phyloP scores from a whole-genome alignment of 2,888 invertebrate species.

The Amiota communis region DNA sequence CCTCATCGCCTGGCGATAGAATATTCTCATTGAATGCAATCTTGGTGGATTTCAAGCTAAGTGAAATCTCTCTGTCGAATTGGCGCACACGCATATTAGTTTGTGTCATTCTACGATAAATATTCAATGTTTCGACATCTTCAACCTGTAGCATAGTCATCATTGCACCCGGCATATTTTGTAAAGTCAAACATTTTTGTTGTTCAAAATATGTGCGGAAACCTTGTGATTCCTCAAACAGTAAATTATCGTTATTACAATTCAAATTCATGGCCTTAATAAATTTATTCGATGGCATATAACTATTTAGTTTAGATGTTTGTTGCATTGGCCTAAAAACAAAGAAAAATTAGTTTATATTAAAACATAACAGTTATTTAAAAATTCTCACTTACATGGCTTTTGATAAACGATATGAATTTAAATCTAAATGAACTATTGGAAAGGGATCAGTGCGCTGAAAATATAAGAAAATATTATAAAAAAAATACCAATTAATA shows the following conservation, averaged over 20 bases:
- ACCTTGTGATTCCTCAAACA: slow-evolving; percentile 38
- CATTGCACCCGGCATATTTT: slow-evolving; percentile 51
- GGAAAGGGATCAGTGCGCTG: slow-evolving; percentile 60
- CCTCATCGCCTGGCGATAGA: slow-evolving; percentile 56
- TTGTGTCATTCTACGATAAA: slow-evolving; percentile 53
- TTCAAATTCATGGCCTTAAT: slow-evolving; percentile 20
- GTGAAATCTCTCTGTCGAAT: slow-evolving; percentile 53
- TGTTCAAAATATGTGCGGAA: slow-evolving; percentile 53
- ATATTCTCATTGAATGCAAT: slow-evolving; percentile 45
- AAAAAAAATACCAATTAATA: too few relatives aligned
- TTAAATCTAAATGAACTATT: slow-evolving; percentile 53
- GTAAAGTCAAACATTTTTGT: slow-evolving; percentile 47
- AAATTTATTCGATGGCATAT: slow-evolving; percentile 43
- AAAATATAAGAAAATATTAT: slow-evolving; percentile 19
- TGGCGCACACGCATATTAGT: slow-evolving; percentile 55
- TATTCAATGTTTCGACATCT: slow-evolving; percentile 59
- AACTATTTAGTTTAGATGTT: slow-evolving; percentile 33
- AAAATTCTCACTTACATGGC: neutral
- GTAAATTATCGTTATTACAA: slow-evolving; percentile 15
- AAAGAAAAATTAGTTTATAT: neutral
- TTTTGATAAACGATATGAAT: slow-evolving; percentile 54
- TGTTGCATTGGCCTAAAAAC: slow-evolving; percentile 42
- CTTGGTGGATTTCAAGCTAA: slow-evolving; percentile 42
- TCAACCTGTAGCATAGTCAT: slow-evolving; percentile 64
- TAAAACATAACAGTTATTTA: neutral